Evolutionary conservation across 1,140 invertebrate species (phyloP).

Genomic region (Drosophila subpulchrella): DNA sequence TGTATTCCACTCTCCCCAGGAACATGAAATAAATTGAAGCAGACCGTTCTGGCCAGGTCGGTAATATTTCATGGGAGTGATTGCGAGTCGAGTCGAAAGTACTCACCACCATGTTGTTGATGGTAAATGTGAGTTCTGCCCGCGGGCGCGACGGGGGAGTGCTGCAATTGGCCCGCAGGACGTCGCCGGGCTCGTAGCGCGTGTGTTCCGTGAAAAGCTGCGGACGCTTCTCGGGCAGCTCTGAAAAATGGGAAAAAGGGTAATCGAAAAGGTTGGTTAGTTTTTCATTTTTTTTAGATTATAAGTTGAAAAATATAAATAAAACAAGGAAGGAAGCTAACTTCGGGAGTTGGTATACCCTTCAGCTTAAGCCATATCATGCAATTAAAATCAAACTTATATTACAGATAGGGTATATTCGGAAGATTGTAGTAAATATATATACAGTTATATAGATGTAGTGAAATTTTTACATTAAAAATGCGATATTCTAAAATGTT

Average conservation of each 20-base stretch:
- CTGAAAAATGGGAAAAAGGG: slow-evolving; percentile 83
- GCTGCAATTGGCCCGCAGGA: slow-evolving; percentile 89
- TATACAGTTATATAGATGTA: too few species aligned
- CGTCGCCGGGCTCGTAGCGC: slow-evolving; percentile 89
- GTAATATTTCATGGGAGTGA: slow-evolving; percentile 48
- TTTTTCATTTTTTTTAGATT: neutral
- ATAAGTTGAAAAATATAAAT: too few species aligned
- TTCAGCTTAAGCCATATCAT: too few species aligned
- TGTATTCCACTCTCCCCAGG: slow-evolving; percentile 28
- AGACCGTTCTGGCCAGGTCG: slow-evolving; percentile 17
- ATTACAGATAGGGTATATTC: too few species aligned
- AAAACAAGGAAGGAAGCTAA: too few species aligned
- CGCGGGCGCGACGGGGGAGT: slow-evolving; percentile 88
- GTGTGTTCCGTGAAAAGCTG: slow-evolving; percentile 87
- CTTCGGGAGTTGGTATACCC: too few species aligned
- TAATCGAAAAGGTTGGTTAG: neutral
- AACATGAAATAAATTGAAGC: slow-evolving; percentile 49
- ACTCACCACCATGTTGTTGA: slow-evolving; percentile 91
- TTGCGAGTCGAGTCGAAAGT: slow-evolving; percentile 11
- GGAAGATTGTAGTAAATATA: too few species aligned
- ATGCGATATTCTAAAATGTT: too few species aligned
- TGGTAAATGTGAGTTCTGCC: slow-evolving; percentile 88
- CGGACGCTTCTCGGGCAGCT: slow-evolving; percentile 86
- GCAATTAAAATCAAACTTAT: too few species aligned
- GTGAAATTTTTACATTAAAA: too few species aligned